Conservation (phyloP, 2,113 vertebrate genomes). For the Gadus chalcogrammus region DNA sequence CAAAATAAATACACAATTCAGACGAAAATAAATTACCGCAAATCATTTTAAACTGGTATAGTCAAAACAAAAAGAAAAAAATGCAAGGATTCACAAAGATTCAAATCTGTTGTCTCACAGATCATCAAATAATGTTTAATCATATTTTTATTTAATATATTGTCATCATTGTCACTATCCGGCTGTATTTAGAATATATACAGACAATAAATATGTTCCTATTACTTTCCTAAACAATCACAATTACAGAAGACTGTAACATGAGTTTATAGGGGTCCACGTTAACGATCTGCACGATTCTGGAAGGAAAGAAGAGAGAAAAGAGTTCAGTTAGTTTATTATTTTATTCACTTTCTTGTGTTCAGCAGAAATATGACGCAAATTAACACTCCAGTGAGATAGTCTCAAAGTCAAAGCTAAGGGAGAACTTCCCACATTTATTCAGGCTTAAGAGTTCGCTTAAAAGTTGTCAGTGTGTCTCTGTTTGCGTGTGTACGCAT, state of each 20-base stretch:
- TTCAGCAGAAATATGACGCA: background rate
- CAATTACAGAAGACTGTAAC: constrained; percentile 53
- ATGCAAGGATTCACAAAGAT: constrained; percentile 72
- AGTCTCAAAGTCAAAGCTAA: too few species aligned
- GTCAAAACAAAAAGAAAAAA: constrained; percentile 49
- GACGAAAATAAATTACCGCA: constrained; percentile 89
- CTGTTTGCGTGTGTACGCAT: constrained; percentile 3
- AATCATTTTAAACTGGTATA: constrained; percentile 61
- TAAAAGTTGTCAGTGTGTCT: background rate
- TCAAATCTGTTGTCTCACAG: constrained; percentile 58
- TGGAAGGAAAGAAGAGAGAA: constrained; percentile 55
- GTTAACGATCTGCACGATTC: constrained; percentile 43
- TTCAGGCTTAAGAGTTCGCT: too few species aligned
- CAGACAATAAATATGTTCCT: constrained; percentile 78
- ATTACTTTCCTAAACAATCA: constrained; percentile 68
- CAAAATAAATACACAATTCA: constrained; percentile 97
- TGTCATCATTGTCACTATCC: constrained; percentile 58
- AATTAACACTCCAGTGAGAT: background rate
- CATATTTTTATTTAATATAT: constrained; percentile 25
- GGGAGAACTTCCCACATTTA: too few species aligned
- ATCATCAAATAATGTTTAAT: constrained; percentile 49
- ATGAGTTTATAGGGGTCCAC: constrained; percentile 62
- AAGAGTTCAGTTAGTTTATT: background rate
- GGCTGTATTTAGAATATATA: constrained; percentile 73
- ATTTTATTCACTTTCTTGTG: background rate